These are phyloP conservation scores for Hyperopisus bebe DNA, from an alignment of 2,113 vertebrate genomes.

Conservation along the genomic window DNA sequence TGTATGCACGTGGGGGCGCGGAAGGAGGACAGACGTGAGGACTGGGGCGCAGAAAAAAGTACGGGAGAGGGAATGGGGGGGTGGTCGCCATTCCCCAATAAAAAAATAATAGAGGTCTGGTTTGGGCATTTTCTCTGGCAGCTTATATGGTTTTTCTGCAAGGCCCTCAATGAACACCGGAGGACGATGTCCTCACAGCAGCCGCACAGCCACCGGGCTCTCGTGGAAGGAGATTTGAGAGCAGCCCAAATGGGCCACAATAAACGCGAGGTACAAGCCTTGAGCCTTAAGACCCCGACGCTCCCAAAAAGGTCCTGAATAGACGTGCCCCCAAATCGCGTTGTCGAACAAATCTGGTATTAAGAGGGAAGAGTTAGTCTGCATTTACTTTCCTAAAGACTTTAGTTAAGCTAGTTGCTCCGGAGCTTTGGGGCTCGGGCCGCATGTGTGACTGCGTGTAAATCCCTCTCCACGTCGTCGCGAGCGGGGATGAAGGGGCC, in stretches of 20 bases:
- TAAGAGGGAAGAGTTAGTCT: slow-evolving; percentile 95
- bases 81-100: slow-evolving; percentile 53
- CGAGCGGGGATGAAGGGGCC: slow-evolving; percentile 47
- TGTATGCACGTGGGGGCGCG: slow-evolving; percentile 37
- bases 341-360: slow-evolving; percentile 99
- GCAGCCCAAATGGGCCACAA: slow-evolving; percentile 97
- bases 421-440: slow-evolving; percentile 74
- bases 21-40: slow-evolving; percentile 56
- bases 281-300: slow-evolving; percentile 98
- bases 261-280: slow-evolving; percentile 98
- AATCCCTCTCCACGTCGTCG: slow-evolving; percentile 36
- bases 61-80: slow-evolving; percentile 35
- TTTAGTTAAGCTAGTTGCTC: slow-evolving; percentile 99
- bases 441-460: slow-evolving; percentile 32
- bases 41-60: slow-evolving; percentile 52
- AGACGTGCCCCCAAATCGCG: slow-evolving; percentile 96
- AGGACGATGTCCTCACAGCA: slow-evolving; percentile 78
- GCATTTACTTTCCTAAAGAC: slow-evolving; percentile 97
- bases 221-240: slow-evolving; percentile 96
- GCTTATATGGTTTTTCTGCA: slow-evolving; percentile 61
- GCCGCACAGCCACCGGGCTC: slow-evolving; percentile 91
- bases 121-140: slow-evolving; percentile 51
- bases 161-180: slow-evolving; percentile 57
- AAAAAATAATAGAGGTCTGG: slow-evolving; percentile 55
- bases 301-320: slow-evolving; percentile 78